These are phyloP conservation scores for Cephus nigrinus DNA, from an alignment of 2,888 invertebrate genomes.

Conservation along the genomic window DNA sequence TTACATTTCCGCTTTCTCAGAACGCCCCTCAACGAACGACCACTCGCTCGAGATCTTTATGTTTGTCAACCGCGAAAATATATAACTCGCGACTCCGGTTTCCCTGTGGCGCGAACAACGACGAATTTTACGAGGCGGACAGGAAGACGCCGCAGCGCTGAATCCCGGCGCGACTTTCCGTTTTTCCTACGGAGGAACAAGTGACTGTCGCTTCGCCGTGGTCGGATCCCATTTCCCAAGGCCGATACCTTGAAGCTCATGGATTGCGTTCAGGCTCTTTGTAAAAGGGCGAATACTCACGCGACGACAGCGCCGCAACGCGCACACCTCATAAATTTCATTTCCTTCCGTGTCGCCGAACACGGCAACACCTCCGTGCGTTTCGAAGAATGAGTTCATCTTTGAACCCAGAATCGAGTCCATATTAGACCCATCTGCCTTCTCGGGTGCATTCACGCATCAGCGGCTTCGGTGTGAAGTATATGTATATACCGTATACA, in stretches of 20 bases:
- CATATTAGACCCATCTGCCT: conserved; percentile 64
- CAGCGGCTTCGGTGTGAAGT: conserved; percentile 31
- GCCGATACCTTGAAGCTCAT: neutral
- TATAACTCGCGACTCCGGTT: neutral
- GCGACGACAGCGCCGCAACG: conserved; percentile 19
- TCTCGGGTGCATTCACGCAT: conserved; percentile 55
- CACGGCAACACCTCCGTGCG: conserved; percentile 34
- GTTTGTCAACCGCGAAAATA: conserved; percentile 9
- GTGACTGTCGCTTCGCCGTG: neutral
- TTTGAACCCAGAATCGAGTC: conserved; percentile 55
- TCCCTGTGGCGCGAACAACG: neutral
- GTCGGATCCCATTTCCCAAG: neutral
- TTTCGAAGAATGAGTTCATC: conserved; percentile 57
- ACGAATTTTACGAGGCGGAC: conserved; percentile 5
- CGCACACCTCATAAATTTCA: conserved; percentile 52
- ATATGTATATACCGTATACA: neutral
- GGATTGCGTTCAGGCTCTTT: neutral
- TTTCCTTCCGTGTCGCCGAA: conserved; percentile 48
- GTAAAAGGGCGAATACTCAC: neutral
- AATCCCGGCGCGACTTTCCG: neutral
- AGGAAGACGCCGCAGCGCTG: neutral
- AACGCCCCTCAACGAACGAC: conserved; percentile 5
- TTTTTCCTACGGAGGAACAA: neutral
- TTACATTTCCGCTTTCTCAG: conserved; percentile 9
- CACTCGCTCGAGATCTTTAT: conserved; percentile 6